Evolutionary conservation across 2,888 invertebrate genomes (phyloP).

Genomic region (Anthrax anthrax): DNA sequence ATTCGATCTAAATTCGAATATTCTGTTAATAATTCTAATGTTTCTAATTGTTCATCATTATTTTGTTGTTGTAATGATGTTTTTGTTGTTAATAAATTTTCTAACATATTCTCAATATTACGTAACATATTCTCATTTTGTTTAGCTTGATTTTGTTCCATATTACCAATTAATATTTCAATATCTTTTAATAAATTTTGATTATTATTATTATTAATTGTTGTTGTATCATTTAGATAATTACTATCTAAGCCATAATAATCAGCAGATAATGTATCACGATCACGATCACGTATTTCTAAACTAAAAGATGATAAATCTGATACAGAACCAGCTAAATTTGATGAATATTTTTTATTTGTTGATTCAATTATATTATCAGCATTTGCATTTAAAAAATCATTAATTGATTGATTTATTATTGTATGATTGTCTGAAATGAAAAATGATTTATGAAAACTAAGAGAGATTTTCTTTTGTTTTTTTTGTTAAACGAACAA

Average conservation of each 20-base stretch:
- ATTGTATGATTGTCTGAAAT: no score
- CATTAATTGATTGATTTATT: slow-evolving; percentile 25
- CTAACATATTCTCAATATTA: slow-evolving; percentile 28
- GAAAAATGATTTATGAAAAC: no score
- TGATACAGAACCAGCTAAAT: slow-evolving; percentile 7
- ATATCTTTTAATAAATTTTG: slow-evolving; percentile 30
- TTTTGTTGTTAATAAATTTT: slow-evolving; percentile 17
- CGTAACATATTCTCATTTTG: slow-evolving; percentile 26
- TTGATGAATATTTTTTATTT: not conserved
- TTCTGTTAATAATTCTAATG: slow-evolving; percentile 10
- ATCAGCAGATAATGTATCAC: not conserved
- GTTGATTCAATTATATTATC: slow-evolving; percentile 18
- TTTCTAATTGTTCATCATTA: not conserved
- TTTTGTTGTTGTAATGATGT: slow-evolving; percentile 5
- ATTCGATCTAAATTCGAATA: slow-evolving; percentile 21
- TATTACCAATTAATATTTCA: slow-evolving; percentile 33
- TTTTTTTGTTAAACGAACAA: no score
- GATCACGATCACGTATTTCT: slow-evolving; percentile 16
- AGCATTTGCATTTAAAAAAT: slow-evolving; percentile 29
- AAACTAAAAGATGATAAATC: slow-evolving; percentile 15
- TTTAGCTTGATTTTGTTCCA: slow-evolving; percentile 33
- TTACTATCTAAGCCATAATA: no score
- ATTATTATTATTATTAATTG: slow-evolving; percentile 10
- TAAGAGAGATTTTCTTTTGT: no score
- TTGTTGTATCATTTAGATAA: no score